phyloP scores from a whole-genome alignment of 2,797 vertebrate genomes.

The Galago senegalensis region DNA sequence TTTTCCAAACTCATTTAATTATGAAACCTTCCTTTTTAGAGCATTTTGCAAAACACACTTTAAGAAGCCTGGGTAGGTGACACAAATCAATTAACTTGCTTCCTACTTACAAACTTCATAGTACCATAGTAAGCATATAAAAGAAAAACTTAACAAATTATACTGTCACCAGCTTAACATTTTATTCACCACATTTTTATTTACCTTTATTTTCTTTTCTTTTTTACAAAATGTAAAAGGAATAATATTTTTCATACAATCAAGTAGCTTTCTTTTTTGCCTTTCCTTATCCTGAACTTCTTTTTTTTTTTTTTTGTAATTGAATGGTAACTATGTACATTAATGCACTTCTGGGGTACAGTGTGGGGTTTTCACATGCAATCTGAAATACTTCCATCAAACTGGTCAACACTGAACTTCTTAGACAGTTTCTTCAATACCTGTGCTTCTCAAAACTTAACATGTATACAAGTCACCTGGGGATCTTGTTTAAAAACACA shows the following conservation, averaged over 20 bases:
- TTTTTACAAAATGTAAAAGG: conserved; percentile 12
- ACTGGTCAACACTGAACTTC: background rate
- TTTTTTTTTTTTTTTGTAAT: too few species aligned
- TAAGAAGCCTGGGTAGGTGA: background rate
- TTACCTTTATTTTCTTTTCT: background rate
- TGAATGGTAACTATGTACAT: too few species aligned
- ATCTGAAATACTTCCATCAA: too few species aligned
- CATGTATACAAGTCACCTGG: background rate
- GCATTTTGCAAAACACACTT: background rate
- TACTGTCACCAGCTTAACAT: background rate
- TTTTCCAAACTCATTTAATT: conserved; percentile 7
- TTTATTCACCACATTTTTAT: background rate
- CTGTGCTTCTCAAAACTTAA: background rate
- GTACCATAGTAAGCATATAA: background rate
- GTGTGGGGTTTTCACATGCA: too few species aligned
- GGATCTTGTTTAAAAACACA: background rate
- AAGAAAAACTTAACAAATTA: conserved; percentile 41
- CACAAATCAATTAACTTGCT: background rate
- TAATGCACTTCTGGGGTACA: too few species aligned
- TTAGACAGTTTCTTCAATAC: background rate
- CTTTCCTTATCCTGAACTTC: background rate
- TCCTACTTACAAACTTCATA: background rate
- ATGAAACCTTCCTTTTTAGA: background rate
- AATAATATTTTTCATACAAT: conserved; percentile 9
- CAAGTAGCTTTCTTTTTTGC: background rate